Base-by-base conservation (phyloP, 2,113 vertebrate species). In the Chascanopsetta lugubris region DNA sequence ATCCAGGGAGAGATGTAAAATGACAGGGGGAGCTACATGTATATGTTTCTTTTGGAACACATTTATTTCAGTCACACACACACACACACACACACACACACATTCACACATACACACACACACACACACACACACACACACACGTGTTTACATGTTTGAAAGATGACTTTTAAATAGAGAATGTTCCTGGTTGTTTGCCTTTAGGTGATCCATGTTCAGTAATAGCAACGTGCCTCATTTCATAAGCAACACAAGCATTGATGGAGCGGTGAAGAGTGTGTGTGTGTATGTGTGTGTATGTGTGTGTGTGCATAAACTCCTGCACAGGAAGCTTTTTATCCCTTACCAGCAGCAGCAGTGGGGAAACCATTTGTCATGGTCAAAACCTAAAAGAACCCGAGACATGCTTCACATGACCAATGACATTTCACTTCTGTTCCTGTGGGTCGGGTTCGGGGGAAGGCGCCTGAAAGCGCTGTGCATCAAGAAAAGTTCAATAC, bases 401-500 rank as follows among this genome's bases (percentile, higher is more conserved):
- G 38, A 63, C 57, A 48, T 12, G 43, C 50, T 60, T 58, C 55
- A 51, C 7, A 8, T 65, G 62, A 68, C 58, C 55, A 43, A n/a
- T 66, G 78, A 74, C 64, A 81, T 80, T 77, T 76, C 38, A 42
- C 69, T 48, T 56, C 38, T 64, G 62, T 17, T 43, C n/a, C 34
- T 51, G 62, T 15, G 36, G 38, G 27, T 15, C 17, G 20, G 36
- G 21, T 22, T 18, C 21, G 30, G 18, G 20, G 27, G 18, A n/a
- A n/a, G n/a, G n/a, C n/a, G 25, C 11, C 60, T 29, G 57, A 85
- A 76, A 64, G 70, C 25, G 24, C 49, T 56, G 27, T 54, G 63
- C 67, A 79, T 65, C 72, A 69, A 75, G 45, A 21, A 70, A 62
- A 42, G 79, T 77, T 75, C 79, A 83, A 83, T 69, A 72, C 1